Evolutionary conservation across 1,140 invertebrate species (phyloP).

Genomic region (Trigoniulus corallinus): DNA sequence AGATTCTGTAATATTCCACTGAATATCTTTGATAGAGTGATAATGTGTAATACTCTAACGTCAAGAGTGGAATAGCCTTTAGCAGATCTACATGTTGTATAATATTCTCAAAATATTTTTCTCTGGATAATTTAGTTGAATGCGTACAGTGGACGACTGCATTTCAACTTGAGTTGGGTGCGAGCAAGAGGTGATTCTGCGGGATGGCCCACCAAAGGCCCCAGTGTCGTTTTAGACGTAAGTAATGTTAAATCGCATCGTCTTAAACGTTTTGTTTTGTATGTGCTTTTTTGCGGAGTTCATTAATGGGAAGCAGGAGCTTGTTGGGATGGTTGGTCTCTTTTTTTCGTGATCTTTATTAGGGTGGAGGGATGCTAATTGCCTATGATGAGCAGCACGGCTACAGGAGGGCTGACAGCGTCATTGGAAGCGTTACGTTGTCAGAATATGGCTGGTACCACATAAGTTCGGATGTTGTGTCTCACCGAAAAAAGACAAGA

Average conservation of each 20-base stretch:
- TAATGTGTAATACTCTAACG: no score
- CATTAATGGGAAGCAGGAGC: no score
- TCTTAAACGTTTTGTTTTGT: constrained; percentile 2
- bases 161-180: constrained; percentile 62
- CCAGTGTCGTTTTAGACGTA: constrained; percentile 72
- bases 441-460: constrained; percentile 57
- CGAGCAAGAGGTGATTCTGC: constrained; percentile 74
- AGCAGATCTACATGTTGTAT: background rate
- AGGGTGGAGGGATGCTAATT: constrained; percentile 37
- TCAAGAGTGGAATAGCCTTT: no score
- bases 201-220: constrained; percentile 59
- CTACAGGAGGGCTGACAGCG: constrained; percentile 37
- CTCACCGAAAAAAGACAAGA: constrained; percentile 14
- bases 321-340: no score
- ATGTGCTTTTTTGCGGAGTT: no score
- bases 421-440: constrained; percentile 41
- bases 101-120: constrained; percentile 3
- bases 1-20: no score
- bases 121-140: constrained; percentile 28
- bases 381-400: constrained; percentile 49
- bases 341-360: constrained; percentile 4
- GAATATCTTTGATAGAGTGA: no score
- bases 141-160: constrained; percentile 67
- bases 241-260: no score
- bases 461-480: constrained; percentile 34